These are phyloP conservation scores for Dromococcyx pavoninus DNA, from an alignment of 2,797 vertebrate species.

Conservation along the genomic window DNA sequence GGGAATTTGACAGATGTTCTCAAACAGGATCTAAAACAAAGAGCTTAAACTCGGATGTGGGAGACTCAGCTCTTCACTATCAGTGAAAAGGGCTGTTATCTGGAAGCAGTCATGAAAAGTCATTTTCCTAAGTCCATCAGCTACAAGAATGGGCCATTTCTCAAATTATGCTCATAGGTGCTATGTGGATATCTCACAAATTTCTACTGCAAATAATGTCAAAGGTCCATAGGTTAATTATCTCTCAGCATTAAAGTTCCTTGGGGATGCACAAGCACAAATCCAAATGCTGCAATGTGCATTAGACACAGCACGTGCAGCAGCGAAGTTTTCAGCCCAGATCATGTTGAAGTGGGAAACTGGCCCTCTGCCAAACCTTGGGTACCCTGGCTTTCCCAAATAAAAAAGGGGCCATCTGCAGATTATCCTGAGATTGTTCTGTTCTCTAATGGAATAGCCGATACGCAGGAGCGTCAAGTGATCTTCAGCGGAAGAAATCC, in stretches of 20 bases:
- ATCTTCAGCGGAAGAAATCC: not conserved
- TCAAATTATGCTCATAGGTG: not conserved
- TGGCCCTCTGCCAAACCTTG: not conserved
- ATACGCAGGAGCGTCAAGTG: not conserved
- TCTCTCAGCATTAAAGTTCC: not conserved
- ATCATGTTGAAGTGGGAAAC: not conserved
- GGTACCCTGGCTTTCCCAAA: not conserved
- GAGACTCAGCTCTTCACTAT: not conserved
- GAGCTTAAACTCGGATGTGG: accelerated
- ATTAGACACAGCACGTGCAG: not conserved
- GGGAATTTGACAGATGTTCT: not conserved
- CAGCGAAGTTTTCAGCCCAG: not conserved
- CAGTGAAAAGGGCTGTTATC: not conserved
- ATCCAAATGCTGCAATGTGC: not conserved
- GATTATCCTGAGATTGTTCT: not conserved
- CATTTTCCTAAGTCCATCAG: not conserved
- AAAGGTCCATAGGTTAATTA: not conserved
- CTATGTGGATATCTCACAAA: not conserved
- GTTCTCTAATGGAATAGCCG: not conserved
- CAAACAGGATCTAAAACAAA: not conserved
- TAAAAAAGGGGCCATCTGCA: not conserved
- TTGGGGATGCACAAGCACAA: not conserved
- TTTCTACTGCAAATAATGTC: conserved; percentile 8
- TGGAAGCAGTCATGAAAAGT: not conserved
- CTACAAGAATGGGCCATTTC: not conserved